These are phyloP conservation scores for Ptychochromis oligacanthus DNA, from an alignment of 2,113 vertebrate species.

Conservation along the genomic window DNA sequence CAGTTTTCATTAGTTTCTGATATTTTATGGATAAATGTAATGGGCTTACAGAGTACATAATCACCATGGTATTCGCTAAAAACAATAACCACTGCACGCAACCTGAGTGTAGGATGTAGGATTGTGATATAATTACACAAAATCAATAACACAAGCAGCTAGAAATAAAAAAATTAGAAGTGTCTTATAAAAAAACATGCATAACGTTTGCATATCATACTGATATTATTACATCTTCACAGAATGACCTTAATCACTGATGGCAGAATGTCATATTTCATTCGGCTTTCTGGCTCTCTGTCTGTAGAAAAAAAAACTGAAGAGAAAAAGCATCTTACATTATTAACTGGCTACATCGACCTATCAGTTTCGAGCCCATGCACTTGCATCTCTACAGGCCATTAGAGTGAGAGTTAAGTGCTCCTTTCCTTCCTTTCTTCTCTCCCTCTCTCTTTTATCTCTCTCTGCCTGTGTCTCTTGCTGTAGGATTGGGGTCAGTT, in stretches of 20 bases:
- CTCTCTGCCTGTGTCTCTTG: constrained; percentile 48
- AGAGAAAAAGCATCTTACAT: constrained; percentile 60
- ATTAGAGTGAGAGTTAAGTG: constrained; percentile 71
- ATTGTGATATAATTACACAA: not conserved
- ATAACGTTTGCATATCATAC: not conserved
- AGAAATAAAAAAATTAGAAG: not conserved
- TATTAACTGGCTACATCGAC: constrained; percentile 69
- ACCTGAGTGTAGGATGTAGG: not conserved
- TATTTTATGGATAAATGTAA: too few species aligned
- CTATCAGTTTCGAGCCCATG: constrained; percentile 52
- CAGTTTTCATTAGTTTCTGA: not conserved
- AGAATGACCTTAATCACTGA: constrained; percentile 30
- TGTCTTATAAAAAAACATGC: not conserved
- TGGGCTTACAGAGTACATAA: too few species aligned
- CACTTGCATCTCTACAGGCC: constrained; percentile 64
- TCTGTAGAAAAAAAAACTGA: constrained; percentile 42
- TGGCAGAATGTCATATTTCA: constrained; percentile 8
- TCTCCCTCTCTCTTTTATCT: constrained; percentile 31
- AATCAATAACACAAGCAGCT: not conserved
- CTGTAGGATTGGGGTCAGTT: constrained; percentile 73
- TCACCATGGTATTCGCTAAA: too few species aligned
- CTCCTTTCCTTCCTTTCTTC: constrained; percentile 56
- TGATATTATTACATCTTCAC: not conserved
- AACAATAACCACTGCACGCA: too few species aligned
- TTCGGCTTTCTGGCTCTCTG: constrained; percentile 41